Evolutionary conservation across 1,140 invertebrate species (phyloP).

Genomic region (Cherax destructor): DNA sequence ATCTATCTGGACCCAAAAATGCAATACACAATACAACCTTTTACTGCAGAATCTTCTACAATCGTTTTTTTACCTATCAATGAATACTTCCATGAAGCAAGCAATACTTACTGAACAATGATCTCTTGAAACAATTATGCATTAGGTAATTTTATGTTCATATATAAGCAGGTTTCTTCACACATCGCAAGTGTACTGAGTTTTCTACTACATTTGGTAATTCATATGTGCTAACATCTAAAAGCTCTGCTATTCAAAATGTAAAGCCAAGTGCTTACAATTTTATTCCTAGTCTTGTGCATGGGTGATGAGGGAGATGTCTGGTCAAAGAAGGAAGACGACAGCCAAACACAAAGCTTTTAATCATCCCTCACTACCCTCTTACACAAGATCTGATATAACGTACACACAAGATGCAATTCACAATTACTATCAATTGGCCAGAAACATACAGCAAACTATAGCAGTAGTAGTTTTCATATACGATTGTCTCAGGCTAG

Average conservation of each 20-base stretch:
- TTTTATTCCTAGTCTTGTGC: constrained; percentile 1
- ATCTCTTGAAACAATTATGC: too few species aligned
- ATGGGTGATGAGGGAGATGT: constrained; percentile 9
- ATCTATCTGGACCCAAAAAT: constrained; percentile 34
- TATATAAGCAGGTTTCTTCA: neutral
- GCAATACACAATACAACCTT: constrained; percentile 17
- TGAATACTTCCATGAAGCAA: constrained; percentile 24
- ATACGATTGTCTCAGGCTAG: neutral
- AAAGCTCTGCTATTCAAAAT: constrained; percentile 47
- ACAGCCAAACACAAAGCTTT: constrained; percentile 40
- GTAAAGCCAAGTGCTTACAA: constrained; percentile 34
- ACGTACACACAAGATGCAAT: constrained; percentile 6
- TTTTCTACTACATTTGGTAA: constrained; percentile 19
- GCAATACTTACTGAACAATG: constrained; percentile 31
- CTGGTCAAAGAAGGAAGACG: constrained; percentile 10
- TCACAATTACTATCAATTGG: constrained; percentile 14
- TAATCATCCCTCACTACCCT: constrained; percentile 10
- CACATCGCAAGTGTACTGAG: constrained; percentile 29
- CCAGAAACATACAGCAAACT: neutral
- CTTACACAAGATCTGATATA: neutral
- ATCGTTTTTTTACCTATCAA: constrained; percentile 7
- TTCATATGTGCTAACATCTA: constrained; percentile 45
- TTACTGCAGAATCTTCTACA: constrained; percentile 27
- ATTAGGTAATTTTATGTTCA: too few species aligned
- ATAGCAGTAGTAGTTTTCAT: neutral